Evolutionary conservation across 1,140 invertebrate species (phyloP).

Genomic region (Cydia strobilella): DNA sequence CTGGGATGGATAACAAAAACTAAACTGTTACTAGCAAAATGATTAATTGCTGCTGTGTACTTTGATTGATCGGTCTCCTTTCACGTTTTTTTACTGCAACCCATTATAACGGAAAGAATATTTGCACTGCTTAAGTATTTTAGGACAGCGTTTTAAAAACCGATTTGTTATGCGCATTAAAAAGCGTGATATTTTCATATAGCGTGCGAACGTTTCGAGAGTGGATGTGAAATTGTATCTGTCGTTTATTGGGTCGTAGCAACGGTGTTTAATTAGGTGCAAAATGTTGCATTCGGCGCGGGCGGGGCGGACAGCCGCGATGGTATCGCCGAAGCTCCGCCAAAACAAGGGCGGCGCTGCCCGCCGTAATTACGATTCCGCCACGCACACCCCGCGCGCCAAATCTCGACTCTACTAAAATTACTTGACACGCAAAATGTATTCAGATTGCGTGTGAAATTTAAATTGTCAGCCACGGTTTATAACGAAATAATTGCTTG

Average conservation of each 20-base stretch:
- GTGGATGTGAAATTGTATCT: constrained; percentile 38
- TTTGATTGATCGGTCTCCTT: constrained; percentile 67
- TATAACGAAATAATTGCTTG: constrained; percentile 59
- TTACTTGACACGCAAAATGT: constrained; percentile 71
- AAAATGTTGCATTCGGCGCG: constrained; percentile 54
- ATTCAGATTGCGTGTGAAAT: constrained; percentile 70
- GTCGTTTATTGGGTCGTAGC: constrained; percentile 37
- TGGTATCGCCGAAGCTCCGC: constrained; percentile 61
- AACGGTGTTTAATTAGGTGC: constrained; percentile 61
- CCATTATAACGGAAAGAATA: constrained; percentile 37
- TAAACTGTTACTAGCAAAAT: constrained; percentile 48
- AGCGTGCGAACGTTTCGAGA: constrained; percentile 58
- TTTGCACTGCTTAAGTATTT: constrained; percentile 48
- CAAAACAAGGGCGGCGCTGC: constrained; percentile 56
- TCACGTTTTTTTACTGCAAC: constrained; percentile 45
- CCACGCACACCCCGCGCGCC: constrained; percentile 55
- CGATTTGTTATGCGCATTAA: constrained; percentile 66
- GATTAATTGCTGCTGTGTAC: constrained; percentile 65
- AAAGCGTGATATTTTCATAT: constrained; percentile 55
- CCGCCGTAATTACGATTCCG: constrained; percentile 62
- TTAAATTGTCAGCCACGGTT: constrained; percentile 58
- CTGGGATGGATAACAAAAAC: constrained; percentile 45
- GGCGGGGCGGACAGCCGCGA: constrained; percentile 44
- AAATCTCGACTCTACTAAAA: constrained; percentile 68
- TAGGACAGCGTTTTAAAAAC: constrained; percentile 63